phyloP scores from a whole-genome alignment of 2,797 vertebrate species.

The Schizopygopsis pylzovi region DNA sequence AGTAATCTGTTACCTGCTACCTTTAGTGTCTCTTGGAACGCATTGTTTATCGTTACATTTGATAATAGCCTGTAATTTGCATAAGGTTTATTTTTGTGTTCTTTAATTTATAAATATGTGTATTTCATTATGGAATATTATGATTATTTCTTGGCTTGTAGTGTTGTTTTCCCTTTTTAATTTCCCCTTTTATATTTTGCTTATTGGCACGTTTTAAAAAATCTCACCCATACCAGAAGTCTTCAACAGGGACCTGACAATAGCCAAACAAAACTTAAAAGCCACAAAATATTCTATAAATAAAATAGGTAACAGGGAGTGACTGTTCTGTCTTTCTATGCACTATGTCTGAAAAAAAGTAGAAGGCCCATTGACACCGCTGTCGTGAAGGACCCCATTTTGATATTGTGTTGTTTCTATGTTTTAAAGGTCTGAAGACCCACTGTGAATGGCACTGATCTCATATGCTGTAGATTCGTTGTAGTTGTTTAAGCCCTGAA shows the following conservation, averaged over 20 bases:
- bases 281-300: background rate
- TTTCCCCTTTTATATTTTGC: background rate
- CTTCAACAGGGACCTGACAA: too few species aligned
- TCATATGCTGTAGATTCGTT: constrained; percentile 8
- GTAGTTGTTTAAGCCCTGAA: constrained; percentile 9
- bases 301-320: background rate
- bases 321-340: background rate
- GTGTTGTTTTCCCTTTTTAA: background rate
- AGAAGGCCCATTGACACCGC: background rate
- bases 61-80: background rate
- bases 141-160: background rate
- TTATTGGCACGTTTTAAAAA: background rate
- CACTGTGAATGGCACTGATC: background rate
- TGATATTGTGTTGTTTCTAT: constrained; percentile 11
- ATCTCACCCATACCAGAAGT: background rate
- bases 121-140: background rate
- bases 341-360: background rate
- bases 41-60: background rate
- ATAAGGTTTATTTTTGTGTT: background rate
- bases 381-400: background rate
- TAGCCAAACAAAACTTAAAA: background rate
- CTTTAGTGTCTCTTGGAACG: too few species aligned
- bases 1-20: background rate
- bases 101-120: background rate
- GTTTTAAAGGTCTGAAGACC: background rate